A percentile compares a stretch with the other conserved stretches of the same genome.
These are phyloP conservation scores for Ypsolopha sequella DNA, from an alignment of 2,888 invertebrate species.

Conservation along the genomic window DNA sequence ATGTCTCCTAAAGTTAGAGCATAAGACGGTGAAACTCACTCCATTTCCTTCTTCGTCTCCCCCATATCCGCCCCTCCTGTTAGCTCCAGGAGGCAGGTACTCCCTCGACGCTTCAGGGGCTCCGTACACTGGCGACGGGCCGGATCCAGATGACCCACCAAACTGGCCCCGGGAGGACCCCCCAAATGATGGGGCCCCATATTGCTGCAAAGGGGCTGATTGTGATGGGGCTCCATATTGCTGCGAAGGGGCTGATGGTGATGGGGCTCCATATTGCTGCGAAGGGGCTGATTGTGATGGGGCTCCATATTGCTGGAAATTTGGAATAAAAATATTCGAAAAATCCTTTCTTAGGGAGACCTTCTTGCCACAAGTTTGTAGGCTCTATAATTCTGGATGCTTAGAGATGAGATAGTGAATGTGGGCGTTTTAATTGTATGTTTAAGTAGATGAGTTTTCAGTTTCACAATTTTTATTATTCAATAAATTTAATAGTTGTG, in stretches of 20 bases:
- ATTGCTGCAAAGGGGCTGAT: slow-evolving; percentile 27
- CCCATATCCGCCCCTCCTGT: slow-evolving; percentile 19
- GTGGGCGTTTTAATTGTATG: no score
- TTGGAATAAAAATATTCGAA: no score
- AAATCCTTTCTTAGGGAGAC: no score
- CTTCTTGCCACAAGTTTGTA: no score
- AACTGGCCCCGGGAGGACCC: slow-evolving; percentile 24
- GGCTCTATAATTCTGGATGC: no score
- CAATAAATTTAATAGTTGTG: no score
- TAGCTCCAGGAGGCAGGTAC: slow-evolving; percentile 22
- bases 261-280: neutral
- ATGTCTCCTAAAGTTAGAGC: neutral
- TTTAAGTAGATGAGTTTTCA: no score
- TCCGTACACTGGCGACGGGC: slow-evolving; percentile 22
- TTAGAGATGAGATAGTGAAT: no score
- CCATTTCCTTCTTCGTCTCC: slow-evolving; percentile 40
- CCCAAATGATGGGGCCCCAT: slow-evolving; percentile 33
- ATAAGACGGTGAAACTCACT: slow-evolving; percentile 21
- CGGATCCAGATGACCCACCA: slow-evolving; percentile 26
- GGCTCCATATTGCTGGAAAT: slow-evolving; percentile 10
- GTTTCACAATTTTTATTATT: no score
- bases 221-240: slow-evolving; percentile 10
- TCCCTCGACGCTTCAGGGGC: slow-evolving; percentile 12
- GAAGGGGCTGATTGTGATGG: slow-evolving; percentile 21
- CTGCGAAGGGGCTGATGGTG: slow-evolving; percentile 18